Conservation (phyloP, 1,140 invertebrate species). For the Polypedilum vanderplanki region DNA sequence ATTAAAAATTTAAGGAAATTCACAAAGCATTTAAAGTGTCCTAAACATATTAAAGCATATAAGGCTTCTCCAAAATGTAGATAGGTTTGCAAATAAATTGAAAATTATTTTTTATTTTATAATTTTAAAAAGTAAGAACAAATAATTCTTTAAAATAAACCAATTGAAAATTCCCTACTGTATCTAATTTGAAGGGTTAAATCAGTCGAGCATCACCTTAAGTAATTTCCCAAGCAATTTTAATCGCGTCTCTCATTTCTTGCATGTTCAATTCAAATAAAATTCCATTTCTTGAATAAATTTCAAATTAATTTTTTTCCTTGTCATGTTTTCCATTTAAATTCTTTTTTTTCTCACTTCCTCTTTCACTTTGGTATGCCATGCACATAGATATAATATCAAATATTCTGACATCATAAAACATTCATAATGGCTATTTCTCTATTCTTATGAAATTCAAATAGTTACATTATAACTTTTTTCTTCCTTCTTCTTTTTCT, state of each 20-base stretch:
- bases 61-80: too few relatives aligned
- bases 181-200: too few relatives aligned
- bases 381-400: not conserved
- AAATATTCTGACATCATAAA: constrained; percentile 21
- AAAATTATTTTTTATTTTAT: too few relatives aligned
- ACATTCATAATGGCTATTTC: constrained; percentile 24
- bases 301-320: not conserved
- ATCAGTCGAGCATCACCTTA: too few relatives aligned
- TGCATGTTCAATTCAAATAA: constrained; percentile 13
- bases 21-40: too few relatives aligned
- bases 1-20: too few relatives aligned
- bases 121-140: too few relatives aligned
- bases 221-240: too few relatives aligned
- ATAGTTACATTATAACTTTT: constrained; percentile 25
- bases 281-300: not conserved
- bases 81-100: too few relatives aligned
- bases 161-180: too few relatives aligned
- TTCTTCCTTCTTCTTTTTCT: not conserved
- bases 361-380: not conserved
- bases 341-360: not conserved
- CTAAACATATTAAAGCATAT: too few relatives aligned
- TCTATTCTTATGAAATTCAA: constrained; percentile 27
- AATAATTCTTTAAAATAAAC: too few relatives aligned
- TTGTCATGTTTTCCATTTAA: constrained; percentile 13
- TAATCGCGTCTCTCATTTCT: not conserved